Evolutionary conservation across 2,888 invertebrate genomes (phyloP).

Genomic region (Himalopsyche japonica): DNA sequence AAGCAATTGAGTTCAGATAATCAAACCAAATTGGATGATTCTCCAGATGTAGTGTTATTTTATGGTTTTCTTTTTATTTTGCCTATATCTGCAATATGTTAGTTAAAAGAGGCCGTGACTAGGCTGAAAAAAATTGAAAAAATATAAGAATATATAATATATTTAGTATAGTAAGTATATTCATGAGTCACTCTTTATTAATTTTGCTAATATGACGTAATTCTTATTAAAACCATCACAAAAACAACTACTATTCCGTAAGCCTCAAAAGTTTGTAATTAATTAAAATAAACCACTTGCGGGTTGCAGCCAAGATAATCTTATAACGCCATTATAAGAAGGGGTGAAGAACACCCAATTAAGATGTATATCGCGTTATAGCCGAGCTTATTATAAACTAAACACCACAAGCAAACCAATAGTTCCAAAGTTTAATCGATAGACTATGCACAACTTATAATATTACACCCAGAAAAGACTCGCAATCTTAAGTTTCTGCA

Average conservation of each 20-base stretch:
- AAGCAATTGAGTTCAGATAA: too few species aligned
- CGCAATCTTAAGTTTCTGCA: not conserved
- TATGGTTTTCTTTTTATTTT: too few species aligned
- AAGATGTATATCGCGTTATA: constrained; percentile 18
- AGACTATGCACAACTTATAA: not conserved
- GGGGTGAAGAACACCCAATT: constrained; percentile 26
- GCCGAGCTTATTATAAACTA: not conserved
- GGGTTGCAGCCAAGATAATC: not conserved
- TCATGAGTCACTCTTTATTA: too few species aligned
- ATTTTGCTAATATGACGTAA: too few species aligned
- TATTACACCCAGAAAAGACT: not conserved
- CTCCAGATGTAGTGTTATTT: too few species aligned
- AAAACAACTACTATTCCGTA: not conserved
- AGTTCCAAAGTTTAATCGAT: not conserved
- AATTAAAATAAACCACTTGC: not conserved
- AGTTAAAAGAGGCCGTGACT: too few species aligned
- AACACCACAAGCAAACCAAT: not conserved
- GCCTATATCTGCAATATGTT: too few species aligned
- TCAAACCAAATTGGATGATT: too few species aligned
- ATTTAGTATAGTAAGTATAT: too few species aligned
- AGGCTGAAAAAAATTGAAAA: too few species aligned
- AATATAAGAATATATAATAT: too few species aligned
- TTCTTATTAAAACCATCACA: not conserved
- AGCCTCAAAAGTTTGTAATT: not conserved
- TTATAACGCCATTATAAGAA: not conserved